Conservation (phyloP, 2,888 invertebrate species). For the Pherbina coryleti region DNA sequence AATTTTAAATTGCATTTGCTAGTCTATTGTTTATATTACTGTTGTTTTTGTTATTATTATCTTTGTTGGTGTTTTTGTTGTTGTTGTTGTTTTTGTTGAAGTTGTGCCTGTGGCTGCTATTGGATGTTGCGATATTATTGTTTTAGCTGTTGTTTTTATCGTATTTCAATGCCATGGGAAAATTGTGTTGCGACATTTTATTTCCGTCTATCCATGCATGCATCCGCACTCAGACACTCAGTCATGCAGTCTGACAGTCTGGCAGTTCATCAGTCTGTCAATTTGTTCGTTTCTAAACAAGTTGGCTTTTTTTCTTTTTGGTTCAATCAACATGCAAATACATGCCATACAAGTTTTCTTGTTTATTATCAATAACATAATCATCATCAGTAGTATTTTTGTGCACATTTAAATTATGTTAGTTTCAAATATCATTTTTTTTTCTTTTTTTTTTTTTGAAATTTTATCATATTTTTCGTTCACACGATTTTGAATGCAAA, state of each 20-base stretch:
- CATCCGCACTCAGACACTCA: constrained; percentile 14
- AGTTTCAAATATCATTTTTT: no score
- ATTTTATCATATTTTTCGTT: background rate
- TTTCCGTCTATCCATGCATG: background rate
- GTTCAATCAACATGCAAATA: background rate
- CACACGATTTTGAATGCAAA: background rate
- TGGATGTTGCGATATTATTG: background rate
- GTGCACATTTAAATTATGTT: no score
- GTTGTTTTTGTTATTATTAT: background rate
- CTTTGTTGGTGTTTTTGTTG: background rate
- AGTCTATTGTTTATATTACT: background rate
- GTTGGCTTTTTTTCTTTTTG: background rate
- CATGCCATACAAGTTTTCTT: background rate
- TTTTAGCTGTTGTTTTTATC: constrained; percentile 31
- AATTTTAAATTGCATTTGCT: background rate
- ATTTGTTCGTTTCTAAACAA: background rate
- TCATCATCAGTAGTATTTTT: no score
- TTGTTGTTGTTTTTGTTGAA: background rate
- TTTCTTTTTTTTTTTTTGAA: no score
- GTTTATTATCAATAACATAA: background rate
- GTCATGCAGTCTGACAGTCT: background rate
- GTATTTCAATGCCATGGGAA: constrained; percentile 34
- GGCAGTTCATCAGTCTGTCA: background rate
- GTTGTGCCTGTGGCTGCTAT: background rate
- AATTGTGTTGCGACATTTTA: constrained; percentile 11